Percentiles rank a stretch among this genome's conserved stretches.
Conservation (phyloP, 2,888 invertebrate genomes). For the Orthosia cruda region DNA sequence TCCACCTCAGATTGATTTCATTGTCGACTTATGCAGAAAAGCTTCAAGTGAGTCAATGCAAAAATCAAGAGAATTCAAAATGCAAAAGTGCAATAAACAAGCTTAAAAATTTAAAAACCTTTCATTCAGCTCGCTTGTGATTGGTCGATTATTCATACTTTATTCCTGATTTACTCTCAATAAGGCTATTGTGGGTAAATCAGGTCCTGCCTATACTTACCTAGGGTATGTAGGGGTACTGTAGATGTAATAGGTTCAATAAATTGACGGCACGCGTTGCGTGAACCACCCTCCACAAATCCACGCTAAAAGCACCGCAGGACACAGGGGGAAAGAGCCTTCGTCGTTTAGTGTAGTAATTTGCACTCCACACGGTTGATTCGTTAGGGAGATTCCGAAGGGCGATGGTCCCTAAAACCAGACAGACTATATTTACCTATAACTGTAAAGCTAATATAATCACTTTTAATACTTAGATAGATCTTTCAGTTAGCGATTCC, state of each 20-base stretch:
- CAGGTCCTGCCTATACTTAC: too few relatives aligned
- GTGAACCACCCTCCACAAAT: conserved; percentile 39
- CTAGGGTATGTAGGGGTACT: neutral
- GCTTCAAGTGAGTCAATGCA: too few relatives aligned
- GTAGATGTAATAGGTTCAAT: conserved; percentile 23
- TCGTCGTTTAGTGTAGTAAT: conserved; percentile 24
- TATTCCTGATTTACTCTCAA: too few relatives aligned
- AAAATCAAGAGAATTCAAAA: too few relatives aligned
- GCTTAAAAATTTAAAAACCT: too few relatives aligned
- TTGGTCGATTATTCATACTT: too few relatives aligned
- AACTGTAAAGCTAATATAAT: neutral
- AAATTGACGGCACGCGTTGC: conserved; percentile 21
- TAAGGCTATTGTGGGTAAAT: too few relatives aligned
- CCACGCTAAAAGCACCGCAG: conserved; percentile 7
- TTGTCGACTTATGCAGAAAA: too few relatives aligned
- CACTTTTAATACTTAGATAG: neutral
- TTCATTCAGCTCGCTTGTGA: too few relatives aligned
- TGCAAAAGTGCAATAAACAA: too few relatives aligned
- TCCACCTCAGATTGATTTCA: too few relatives aligned
- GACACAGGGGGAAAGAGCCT: conserved; percentile 15
- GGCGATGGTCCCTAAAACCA: conserved; percentile 38
- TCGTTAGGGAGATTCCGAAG: conserved; percentile 35
- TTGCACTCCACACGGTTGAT: conserved; percentile 43
- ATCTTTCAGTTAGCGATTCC: neutral
- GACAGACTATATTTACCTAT: conserved; percentile 11